Base-by-base conservation (phyloP, 2,888 invertebrate genomes). In the Exephanes ischioxanthus region DNA sequence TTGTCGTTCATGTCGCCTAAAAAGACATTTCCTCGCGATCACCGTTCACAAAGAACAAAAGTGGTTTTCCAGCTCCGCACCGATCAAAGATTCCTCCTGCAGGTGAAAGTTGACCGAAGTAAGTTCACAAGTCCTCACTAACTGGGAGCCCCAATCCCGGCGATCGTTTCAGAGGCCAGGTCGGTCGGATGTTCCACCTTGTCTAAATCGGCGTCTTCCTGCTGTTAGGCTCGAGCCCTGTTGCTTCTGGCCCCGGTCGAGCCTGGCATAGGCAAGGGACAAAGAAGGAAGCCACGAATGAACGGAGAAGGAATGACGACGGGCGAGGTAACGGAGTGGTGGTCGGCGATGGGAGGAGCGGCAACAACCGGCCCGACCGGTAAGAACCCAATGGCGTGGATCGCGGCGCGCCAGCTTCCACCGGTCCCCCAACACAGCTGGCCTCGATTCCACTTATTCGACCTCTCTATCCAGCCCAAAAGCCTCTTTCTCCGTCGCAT, bases 301-400 rank as follows among this genome's bases (percentile, higher is more conserved):
- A 30, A 53, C 71, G 55, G 68, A 51, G 61, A 61, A 9, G 37
- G 30, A 19, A 76, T 11, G 30, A 72, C 70, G 53, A 61, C 83
- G 55, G 81, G 86, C 83, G 89, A 92, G 90, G 90, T 91, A 92
- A 92, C 92, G 91, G 92, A 90, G 90, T 83, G 90, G 89, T 83
- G 92, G 92, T 92, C 91, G 92, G 91, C 89, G 92, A 92, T 14
- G 90, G 89, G 81, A 92, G 92, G 92, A 93, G 92, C 91, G 92
- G 91, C 89, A 92, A 92, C 89, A 92, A 93, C 93, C 93, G 93
- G 92, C 92, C 91, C 90, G 90, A 90, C 92, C 92, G 92, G 91
- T 92, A 45, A 91, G 91, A 90, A 91, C 88, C 91, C 93, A 93
- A 90, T 91, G 93, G 93, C 93, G 93, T 92, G 89, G 93, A 89